These are phyloP conservation scores for Epinotia nisella DNA, from an alignment of 2,888 invertebrate species.

Conservation along the genomic window DNA sequence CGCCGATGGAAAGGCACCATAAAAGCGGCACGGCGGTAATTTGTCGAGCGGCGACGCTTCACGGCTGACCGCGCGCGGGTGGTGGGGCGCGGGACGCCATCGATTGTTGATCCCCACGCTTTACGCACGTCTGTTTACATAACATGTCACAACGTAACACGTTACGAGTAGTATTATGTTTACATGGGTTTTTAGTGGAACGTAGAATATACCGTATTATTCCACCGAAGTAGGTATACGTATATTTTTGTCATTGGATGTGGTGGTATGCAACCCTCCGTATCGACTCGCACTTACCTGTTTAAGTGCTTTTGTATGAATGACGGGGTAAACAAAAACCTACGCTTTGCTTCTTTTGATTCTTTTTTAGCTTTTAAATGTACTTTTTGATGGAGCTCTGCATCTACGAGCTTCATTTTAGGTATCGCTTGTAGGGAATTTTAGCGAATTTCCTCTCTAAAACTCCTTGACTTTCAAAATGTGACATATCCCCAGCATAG, in stretches of 20 bases:
- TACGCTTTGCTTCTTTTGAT: no score
- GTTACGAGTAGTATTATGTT: background rate
- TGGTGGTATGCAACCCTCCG: background rate
- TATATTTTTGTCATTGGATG: background rate
- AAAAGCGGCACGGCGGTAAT: conserved; percentile 49
- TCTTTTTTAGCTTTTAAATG: no score
- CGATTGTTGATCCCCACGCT: conserved; percentile 48
- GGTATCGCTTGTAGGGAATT: no score
- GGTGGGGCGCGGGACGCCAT: conserved; percentile 36
- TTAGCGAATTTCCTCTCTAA: no score
- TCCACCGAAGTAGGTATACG: background rate
- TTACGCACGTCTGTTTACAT: conserved; percentile 46
- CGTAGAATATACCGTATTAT: background rate
- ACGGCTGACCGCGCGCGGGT: conserved; percentile 51
- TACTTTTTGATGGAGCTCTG: no score
- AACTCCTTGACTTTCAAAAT: no score
- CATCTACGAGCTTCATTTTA: no score
- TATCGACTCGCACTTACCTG: background rate
- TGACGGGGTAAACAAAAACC: no score
- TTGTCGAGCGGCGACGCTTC: conserved; percentile 54
- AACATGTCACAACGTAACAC: conserved; percentile 12
- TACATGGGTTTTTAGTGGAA: background rate
- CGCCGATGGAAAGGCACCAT: background rate
- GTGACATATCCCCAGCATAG: no score
- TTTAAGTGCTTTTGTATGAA: no score